Base-by-base conservation (phyloP, 2,888 invertebrate genomes). In the Molanna angustata region DNA sequence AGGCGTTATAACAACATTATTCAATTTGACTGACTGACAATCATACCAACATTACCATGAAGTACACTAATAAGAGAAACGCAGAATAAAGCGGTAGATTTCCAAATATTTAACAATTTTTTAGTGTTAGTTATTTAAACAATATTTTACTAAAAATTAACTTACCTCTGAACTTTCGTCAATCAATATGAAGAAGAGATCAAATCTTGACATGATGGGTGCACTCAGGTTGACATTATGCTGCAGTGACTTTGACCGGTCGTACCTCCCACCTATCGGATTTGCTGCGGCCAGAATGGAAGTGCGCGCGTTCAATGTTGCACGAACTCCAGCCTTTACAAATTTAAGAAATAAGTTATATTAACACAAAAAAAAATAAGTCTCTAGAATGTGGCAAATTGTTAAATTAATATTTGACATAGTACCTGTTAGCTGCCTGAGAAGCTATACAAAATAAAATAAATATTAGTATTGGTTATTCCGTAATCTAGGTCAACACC, bases 121-220 rank as follows among this genome's bases (percentile, higher is more conserved):
- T n/a, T n/a, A n/a, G n/a, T n/a, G n/a, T n/a, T n/a, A n/a, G n/a
- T 11, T 7, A 7, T 27, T 11, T 27, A 27, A 27, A 27, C 6
- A 27, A 27, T 11, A 7, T 7, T 27, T 27, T 11, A 6, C 6
- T 22, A 22, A 27, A 17, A 33, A 44, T 37, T 14, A 18, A 59
- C 56, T 57, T 61, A 81, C 86, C 73, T 94, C 93, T 68, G 92
- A 93, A 66, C 94, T 93, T 68, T 99, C 98, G 68, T 99, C 99
- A 1, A 98, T 90, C 1, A 99, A 79, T 61, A 99, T 94, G 73
- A 99, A 99, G 76, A 99, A 99, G 13, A 99, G 76, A 73, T 99
- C 99, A 71, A 99, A 99, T 62, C 99, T 83, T 0, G 98, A 98
- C 97, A 99, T 97, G 64, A 99, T 96, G 0, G 99, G 98, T 0